Base-by-base conservation (phyloP, 2,113 vertebrate species). In the Deroptyus accipitrinus region DNA sequence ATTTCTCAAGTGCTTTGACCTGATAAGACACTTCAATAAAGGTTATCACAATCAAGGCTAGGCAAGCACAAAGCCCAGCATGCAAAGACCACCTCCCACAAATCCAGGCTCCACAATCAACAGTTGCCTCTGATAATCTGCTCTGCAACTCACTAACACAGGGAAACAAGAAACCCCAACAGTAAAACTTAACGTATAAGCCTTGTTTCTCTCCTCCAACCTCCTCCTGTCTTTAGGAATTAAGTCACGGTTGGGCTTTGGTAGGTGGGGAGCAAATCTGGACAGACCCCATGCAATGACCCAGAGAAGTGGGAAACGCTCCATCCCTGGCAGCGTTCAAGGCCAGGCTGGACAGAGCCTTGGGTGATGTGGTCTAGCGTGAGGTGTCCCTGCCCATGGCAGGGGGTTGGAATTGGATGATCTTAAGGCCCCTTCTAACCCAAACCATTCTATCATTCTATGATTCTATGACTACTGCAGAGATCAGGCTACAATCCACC, bases 91-190 rank as follows among this genome's bases (percentile, higher is more conserved):
- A 57, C 1, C 31, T 66, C 46, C 49, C 51, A 46, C 68, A 66
- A 55, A 49, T 17, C 20, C 31, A 81, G 51, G 12, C n/a, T 35
- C 41, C 19, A 5, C 1, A 3, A 46, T 6, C 51, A 73, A 18
- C 0, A 0, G 17, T 9, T 25, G 20, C 12, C 54, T 63, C 61
- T 4, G 16, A 48, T 14, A 85, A 18, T 27, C 37, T 28, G 8
- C 22, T 57, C 22, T 37, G 27, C 44, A 72, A 19, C 57, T 81
- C 70, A 31, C 5, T 9, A 31, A 22, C n/a, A 10, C 5, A 49
- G 4, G 11, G 4, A 61, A 27, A 39, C 13, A 75, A 33, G 52
- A n/a, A 63, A 41, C 2, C 15, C 12, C 20, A 6, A 5, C 5
- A 48, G 17, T 7, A 76, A 14, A 88, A 68, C 7, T 25, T 6